Base-by-base conservation (phyloP, 1,140 invertebrate species). In the Ceratina calcarata region DNA sequence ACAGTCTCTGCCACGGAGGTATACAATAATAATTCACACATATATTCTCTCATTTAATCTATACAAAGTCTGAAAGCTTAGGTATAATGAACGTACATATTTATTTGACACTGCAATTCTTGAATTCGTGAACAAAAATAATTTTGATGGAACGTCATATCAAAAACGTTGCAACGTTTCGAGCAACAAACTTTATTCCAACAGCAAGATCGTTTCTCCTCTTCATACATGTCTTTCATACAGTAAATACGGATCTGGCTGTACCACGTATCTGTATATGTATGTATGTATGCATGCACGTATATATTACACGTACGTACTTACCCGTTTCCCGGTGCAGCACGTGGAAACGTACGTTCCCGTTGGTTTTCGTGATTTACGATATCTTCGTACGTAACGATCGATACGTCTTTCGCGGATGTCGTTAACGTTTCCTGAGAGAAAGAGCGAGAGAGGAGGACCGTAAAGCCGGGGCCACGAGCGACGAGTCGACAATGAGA, bases 391-490 rank as follows among this genome's bases (percentile, higher is more conserved):
- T 62, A 80, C 75, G 58, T 81, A 82, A 76, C 77, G 83, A 88
- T 90, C 87, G 86, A 90, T 82, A 83, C 78, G 84, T 77, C 82
- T 89, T 78, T 87, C 86, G 76, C 81, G 76, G 80, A 79, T 85
- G 85, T 89, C 87, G 78, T 89, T 91, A 90, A 91, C 90, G 88
- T 90, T 92, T 92, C 90, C 91, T 90, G 89, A 86, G 53, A 75
- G 72, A 73, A 65, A 58, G 69, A 76, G 58, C 90, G 89, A 86
- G 53, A 75, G 72, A 73, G 68, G 61, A 73, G 78, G 58, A 57
- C 69, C 72, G 78, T 78, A 79, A 71, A 78, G 69, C 78, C 75
- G 57, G 65, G 70, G 72, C 66, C 37, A 45, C 37, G 37, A 45
- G 66, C 27, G 72, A 67, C 67, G 64, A 81, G 66, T 81, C 88